Conservation (phyloP, 2,888 invertebrate species). For the Sinohyriopsis cumingii region DNA sequence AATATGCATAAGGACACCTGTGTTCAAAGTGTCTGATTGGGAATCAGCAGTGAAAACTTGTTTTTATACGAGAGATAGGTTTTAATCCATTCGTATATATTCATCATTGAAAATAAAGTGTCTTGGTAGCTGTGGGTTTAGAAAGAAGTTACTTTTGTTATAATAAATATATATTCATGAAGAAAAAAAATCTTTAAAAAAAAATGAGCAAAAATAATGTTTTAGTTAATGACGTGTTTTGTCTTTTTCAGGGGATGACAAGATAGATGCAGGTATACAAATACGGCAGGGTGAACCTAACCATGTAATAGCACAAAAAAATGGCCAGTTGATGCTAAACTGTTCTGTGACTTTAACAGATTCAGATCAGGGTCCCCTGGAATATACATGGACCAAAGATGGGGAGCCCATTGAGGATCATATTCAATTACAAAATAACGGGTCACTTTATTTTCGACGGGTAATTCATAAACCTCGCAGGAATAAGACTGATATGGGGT, state of each 20-base stretch:
- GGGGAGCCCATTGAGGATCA: slow-evolving; percentile 32
- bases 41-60: too few species aligned
- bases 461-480: slow-evolving; percentile 41
- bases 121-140: too few species aligned
- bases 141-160: too few species aligned
- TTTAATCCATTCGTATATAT: too few species aligned
- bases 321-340: slow-evolving; percentile 42
- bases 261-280: slow-evolving; percentile 24
- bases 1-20: too few species aligned
- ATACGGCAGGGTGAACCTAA: slow-evolving; percentile 25
- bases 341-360: slow-evolving; percentile 40
- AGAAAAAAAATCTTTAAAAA: too few species aligned
- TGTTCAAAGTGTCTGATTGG: too few species aligned
- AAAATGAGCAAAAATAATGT: too few species aligned
- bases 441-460: slow-evolving; percentile 43
- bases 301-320: slow-evolving; percentile 46
- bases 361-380: slow-evolving; percentile 23
- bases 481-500: slow-evolving; percentile 38
- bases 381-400: slow-evolving; percentile 40
- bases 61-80: too few species aligned
- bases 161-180: too few species aligned
- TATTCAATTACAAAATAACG: slow-evolving; percentile 42
- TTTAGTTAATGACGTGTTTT: slow-evolving; percentile 2
- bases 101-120: too few species aligned
- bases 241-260: slow-evolving; percentile 32